Evolutionary conservation across 2,888 invertebrate species (phyloP).

Genomic region (Acrobasis suavella): DNA sequence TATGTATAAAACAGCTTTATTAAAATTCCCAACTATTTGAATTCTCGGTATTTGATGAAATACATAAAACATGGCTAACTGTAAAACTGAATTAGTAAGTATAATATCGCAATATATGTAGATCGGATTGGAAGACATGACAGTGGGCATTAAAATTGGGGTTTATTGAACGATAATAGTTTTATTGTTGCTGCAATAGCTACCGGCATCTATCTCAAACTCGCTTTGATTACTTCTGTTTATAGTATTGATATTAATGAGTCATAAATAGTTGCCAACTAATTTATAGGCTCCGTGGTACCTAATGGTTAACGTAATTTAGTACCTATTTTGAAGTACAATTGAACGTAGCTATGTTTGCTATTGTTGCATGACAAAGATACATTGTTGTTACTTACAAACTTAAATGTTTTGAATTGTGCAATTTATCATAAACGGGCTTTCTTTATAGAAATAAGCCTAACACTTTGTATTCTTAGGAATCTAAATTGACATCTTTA

Average conservation of each 20-base stretch:
- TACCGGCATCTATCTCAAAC: constrained; percentile 4
- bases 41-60: constrained; percentile 54
- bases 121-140: constrained; percentile 38
- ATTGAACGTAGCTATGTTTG: constrained; percentile 70
- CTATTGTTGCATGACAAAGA: constrained; percentile 76
- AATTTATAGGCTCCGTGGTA: constrained; percentile 64
- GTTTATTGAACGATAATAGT: constrained; percentile 46
- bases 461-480: constrained; percentile 15
- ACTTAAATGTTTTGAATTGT: constrained; percentile 70
- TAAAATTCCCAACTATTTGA: constrained; percentile 52
- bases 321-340: constrained; percentile 70
- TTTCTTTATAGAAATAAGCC: constrained; percentile 46
- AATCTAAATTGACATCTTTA: background rate
- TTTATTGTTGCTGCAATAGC: constrained; percentile 33
- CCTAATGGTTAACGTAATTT: constrained; percentile 72
- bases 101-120: constrained; percentile 40
- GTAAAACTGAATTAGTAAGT: constrained; percentile 53
- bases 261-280: constrained; percentile 69
- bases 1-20: constrained; percentile 72
- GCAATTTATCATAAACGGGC: constrained; percentile 53
- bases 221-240: constrained; percentile 40
- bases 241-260: constrained; percentile 63
- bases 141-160: constrained; percentile 40
- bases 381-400: constrained; percentile 68
- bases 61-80: constrained; percentile 67